Conservation (phyloP, 2,888 invertebrate species). For the Oxycera nigricornis region DNA sequence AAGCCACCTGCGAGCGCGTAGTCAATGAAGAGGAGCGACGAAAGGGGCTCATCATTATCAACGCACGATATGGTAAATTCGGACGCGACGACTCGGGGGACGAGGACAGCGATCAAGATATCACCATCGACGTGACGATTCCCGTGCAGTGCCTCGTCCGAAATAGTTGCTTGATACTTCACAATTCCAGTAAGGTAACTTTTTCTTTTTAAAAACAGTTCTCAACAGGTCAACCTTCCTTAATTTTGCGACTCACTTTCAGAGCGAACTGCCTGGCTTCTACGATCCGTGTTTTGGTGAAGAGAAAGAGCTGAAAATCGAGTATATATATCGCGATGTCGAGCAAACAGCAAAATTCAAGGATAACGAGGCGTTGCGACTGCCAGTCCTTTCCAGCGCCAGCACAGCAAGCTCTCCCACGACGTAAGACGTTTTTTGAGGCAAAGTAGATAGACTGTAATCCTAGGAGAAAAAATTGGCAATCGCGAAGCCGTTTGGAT, state of each 20-base stretch:
- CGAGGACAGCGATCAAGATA: slow-evolving; percentile 54
- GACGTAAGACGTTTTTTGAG: slow-evolving; percentile 16
- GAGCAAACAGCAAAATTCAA: slow-evolving; percentile 79
- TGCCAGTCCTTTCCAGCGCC: slow-evolving; percentile 64
- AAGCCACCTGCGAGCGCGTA: slow-evolving; percentile 85
- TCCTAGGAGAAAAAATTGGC: background rate
- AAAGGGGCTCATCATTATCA: slow-evolving; percentile 83
- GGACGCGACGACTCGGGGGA: background rate
- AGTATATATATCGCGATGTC: slow-evolving; percentile 83
- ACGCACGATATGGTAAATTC: slow-evolving; percentile 82
- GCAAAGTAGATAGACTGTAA: background rate
- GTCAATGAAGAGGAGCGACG: slow-evolving; percentile 80
- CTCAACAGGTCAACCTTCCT: too few relatives aligned
- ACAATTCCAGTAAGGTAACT: slow-evolving; percentile 83
- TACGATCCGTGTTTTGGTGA: slow-evolving; percentile 96
- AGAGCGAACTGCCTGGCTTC: slow-evolving; percentile 96
- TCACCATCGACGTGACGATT: slow-evolving; percentile 87
- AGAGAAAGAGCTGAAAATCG: slow-evolving; percentile 83
- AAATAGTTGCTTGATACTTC: slow-evolving; percentile 85
- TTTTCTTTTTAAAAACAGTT: background rate
- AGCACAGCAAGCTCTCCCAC: slow-evolving; percentile 23
- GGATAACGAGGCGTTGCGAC: slow-evolving; percentile 80
- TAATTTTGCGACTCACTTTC: slow-evolving; percentile 57
- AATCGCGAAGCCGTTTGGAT: background rate
- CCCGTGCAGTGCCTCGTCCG: slow-evolving; percentile 93